Evolutionary conservation across 2,888 invertebrate genomes (phyloP), one percentile per base, ranked within the genome.

Genomic region (Polylopha cassiicola): DNA sequence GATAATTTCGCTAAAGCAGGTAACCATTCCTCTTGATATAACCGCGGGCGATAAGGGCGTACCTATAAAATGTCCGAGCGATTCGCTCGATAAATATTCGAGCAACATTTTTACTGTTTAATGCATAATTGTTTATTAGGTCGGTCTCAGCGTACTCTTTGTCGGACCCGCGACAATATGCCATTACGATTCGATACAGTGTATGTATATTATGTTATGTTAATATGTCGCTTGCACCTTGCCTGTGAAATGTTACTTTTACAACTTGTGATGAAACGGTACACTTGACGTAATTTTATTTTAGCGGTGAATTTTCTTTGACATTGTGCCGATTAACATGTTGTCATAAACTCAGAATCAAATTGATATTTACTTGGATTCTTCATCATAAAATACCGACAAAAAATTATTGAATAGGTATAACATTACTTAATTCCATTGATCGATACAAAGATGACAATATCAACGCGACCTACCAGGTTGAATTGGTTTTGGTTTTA

Each of bases 101-200:
- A 64, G 64, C 71, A 67, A 64, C 66, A 65, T 71, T 68, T 72
- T 68, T 62, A 65, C 59, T 75, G 73, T 76, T 75, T 74, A 76
- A 71, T 64, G 60, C 61, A 66, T 81, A 78, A 80, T 81, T 80
- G 77, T 81, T 82, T 79, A 75, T 75, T 70, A 72, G 67, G 65
- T 57, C 56, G 50, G 47, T 39, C 41, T 34, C 47, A 50, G 49
- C 53, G 45, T 37, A 43, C 32, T 55, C 79, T 80, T 81, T 79
- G 78, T 71, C 73, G 74, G 73, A 26, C 48, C 50, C 44, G 55
- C 60, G 58, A 61, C 66, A 68, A 61, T 61, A 56, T 55, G 54
- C 49, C 58, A 73, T 75, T 73, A 73, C 67, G 61, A 79, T 80
- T 81, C 73, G 78, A 67, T 67, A 46, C 72, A 64, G 46, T 43